A percentile compares a stretch with the other conserved stretches of the same genome.
These are phyloP conservation scores for Gallinago jamesoni DNA, from an alignment of 2,113 vertebrate genomes.

Conservation along the genomic window DNA sequence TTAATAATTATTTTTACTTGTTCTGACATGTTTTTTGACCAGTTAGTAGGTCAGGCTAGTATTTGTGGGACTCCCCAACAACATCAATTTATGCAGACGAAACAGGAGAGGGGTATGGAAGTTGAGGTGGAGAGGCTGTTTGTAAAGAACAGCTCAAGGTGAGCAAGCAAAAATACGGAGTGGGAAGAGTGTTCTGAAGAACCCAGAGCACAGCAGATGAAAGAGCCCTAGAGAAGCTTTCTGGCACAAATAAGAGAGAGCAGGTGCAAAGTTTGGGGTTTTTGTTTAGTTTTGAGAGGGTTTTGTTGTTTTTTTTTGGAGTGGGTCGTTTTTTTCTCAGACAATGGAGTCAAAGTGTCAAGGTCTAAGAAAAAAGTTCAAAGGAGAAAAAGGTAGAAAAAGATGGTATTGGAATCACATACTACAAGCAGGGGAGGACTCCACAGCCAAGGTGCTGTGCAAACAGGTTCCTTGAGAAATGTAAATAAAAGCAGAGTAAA, in stretches of 20 bases:
- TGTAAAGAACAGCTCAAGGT: not conserved
- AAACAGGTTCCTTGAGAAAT: not conserved
- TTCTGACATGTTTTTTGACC: not conserved
- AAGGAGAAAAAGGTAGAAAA: not conserved
- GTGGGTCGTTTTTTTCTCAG: not conserved
- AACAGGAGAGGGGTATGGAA: not conserved
- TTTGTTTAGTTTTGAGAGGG: not conserved
- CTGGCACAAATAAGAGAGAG: not conserved
- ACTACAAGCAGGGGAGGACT: not conserved
- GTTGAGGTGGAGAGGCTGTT: not conserved
- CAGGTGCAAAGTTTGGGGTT: not conserved
- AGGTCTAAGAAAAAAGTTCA: not conserved
- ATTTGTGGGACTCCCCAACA: not conserved
- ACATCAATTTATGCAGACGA: not conserved
- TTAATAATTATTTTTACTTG: not conserved
- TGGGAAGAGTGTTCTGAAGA: not conserved
- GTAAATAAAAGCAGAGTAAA: not conserved
- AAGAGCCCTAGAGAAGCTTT: not conserved
- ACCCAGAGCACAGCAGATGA: not conserved
- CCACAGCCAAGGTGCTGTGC: not conserved
- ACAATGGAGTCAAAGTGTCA: not conserved
- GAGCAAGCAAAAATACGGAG: not conserved
- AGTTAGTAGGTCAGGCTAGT: not conserved
- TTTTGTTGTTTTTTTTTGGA: not conserved
- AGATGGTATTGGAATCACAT: not conserved